A percentile compares a stretch with the other conserved stretches of the same genome.
Evolutionary conservation across 2,113 vertebrate species (phyloP).

Genomic region (Okapia johnstoni): DNA sequence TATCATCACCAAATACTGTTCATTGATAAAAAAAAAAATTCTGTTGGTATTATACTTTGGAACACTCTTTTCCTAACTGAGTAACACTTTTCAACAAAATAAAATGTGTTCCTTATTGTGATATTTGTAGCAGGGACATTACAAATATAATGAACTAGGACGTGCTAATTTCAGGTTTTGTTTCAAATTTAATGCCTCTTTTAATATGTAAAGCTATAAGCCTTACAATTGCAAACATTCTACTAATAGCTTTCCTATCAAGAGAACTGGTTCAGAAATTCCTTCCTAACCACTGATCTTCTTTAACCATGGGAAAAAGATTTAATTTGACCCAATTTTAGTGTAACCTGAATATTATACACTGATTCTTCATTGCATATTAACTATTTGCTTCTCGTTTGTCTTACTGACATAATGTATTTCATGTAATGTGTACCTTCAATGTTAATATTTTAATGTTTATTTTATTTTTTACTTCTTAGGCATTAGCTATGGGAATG

Average conservation of each 20-base stretch:
- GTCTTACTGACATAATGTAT: conserved; percentile 34
- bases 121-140: conserved; percentile 35
- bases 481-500: conserved; percentile 99
- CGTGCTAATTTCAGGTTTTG: conserved; percentile 45
- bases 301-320: conserved; percentile 73
- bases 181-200: conserved; percentile 62
- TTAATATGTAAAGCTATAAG: conserved; percentile 70
- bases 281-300: conserved; percentile 72
- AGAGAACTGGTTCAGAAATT: conserved; percentile 76
- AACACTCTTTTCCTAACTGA: conserved; percentile 28
- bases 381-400: conserved; percentile 59
- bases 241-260: conserved; percentile 73
- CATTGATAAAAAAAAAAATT: neutral
- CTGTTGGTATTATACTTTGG: neutral
- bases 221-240: conserved; percentile 61
- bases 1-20: neutral
- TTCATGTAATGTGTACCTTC: conserved; percentile 50
- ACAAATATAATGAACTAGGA: conserved; percentile 61
- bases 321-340: conserved; percentile 72
- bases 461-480: conserved; percentile 64
- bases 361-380: conserved; percentile 31
- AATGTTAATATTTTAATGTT: conserved; percentile 72
- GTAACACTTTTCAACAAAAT: conserved; percentile 24
- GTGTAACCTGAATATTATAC: conserved; percentile 45
- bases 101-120: neutral